A percentile compares a stretch with the other conserved stretches of the same genome.
These are phyloP conservation scores for Phyllotis vaccarum DNA, from an alignment of 2,797 vertebrate genomes.

Conservation along the genomic window DNA sequence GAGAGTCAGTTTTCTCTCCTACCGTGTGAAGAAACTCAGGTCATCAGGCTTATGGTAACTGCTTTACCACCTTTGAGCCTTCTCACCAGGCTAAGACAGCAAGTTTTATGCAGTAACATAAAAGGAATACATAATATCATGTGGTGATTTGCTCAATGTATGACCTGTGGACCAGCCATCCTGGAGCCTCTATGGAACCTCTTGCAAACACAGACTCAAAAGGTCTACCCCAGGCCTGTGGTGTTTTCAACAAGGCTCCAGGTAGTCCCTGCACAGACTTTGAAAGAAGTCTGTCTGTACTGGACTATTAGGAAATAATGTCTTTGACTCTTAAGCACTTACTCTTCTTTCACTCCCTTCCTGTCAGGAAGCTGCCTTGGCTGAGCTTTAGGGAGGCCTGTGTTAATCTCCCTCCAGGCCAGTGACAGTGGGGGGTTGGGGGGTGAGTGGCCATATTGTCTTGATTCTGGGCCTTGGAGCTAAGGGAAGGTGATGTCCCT, in stretches of 20 bases:
- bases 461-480: neutral
- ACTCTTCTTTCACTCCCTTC: neutral
- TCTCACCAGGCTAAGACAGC: neutral
- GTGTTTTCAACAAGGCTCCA: neutral
- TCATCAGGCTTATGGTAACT: neutral
- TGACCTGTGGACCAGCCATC: neutral
- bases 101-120: neutral
- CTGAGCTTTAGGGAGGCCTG: neutral
- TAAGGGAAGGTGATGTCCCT: neutral
- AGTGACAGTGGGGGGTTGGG: neutral
- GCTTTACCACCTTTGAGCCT: neutral
- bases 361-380: neutral
- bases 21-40: neutral
- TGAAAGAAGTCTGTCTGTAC: neutral
- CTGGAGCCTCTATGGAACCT: neutral
- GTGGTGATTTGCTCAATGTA: neutral
- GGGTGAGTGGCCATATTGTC: neutral
- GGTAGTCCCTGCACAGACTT: neutral
- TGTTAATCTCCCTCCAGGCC: neutral
- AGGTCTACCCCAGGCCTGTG: neutral
- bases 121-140: neutral
- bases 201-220: neutral
- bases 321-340: neutral
- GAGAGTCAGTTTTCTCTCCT: neutral
- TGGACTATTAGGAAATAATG: neutral